These are phyloP conservation scores for Nomada hirtipes DNA, from an alignment of 2,888 invertebrate genomes.

Conservation along the genomic window DNA sequence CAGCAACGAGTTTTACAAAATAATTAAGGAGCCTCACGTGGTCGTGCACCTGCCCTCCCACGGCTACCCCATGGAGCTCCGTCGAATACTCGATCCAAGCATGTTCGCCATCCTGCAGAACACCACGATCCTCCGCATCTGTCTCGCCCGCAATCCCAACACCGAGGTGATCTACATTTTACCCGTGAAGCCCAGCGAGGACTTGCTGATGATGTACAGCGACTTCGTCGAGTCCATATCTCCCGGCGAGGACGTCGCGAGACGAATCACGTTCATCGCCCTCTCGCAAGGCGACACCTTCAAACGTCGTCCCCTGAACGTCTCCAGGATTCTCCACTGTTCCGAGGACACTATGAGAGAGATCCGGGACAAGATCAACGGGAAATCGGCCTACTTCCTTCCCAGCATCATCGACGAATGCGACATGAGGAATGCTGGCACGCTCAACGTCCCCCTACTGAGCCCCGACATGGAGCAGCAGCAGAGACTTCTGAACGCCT, in stretches of 20 bases:
- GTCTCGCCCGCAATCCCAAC: conserved; percentile 60
- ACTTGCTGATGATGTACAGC: conserved; percentile 68
- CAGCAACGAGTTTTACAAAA: conserved; percentile 42
- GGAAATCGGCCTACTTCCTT: conserved; percentile 61
- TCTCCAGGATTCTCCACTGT: conserved; percentile 68
- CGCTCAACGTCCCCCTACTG: conserved; percentile 61
- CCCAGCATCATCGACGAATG: conserved; percentile 73
- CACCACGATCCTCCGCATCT: conserved; percentile 61
- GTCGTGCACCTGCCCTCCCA: conserved; percentile 69
- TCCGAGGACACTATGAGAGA: conserved; percentile 65
- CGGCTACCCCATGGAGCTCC: conserved; percentile 63
- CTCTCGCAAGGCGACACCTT: conserved; percentile 64
- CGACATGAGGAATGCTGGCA: conserved; percentile 68
- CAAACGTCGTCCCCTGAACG: conserved; percentile 58
- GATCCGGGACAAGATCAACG: conserved; percentile 54
- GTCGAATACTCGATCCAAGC: conserved; percentile 47
- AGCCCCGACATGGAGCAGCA: conserved; percentile 67
- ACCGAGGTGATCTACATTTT: conserved; percentile 69
- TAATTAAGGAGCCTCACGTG: conserved; percentile 60
- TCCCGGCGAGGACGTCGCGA: conserved; percentile 40
- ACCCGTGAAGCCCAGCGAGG: conserved; percentile 59
- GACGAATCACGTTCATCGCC: conserved; percentile 64
- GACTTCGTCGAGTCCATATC: conserved; percentile 66
- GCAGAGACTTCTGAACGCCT: conserved; percentile 58
- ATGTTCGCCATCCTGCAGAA: conserved; percentile 65